A percentile compares a stretch with the other conserved stretches of the same genome.
These are phyloP conservation scores for Hetaerina americana DNA, from an alignment of 1,140 invertebrate genomes.

Conservation along the genomic window DNA sequence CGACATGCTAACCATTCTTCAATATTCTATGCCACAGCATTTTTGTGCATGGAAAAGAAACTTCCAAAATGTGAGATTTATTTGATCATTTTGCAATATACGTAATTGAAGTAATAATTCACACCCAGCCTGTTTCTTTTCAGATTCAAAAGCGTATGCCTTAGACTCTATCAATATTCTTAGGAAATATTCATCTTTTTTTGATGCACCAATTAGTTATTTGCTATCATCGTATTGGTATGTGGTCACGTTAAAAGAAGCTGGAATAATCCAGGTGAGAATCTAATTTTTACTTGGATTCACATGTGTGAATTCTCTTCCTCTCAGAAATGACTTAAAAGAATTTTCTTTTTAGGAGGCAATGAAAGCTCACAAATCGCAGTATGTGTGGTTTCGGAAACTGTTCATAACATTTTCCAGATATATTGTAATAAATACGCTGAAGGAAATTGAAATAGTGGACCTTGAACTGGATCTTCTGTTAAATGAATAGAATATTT, in stretches of 20 bases:
- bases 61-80: slow-evolving; percentile 49
- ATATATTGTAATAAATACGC: slow-evolving; percentile 80
- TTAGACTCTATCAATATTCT: slow-evolving; percentile 72
- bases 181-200: slow-evolving; percentile 71
- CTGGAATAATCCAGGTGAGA: slow-evolving; percentile 23
- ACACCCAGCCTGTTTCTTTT: slow-evolving; percentile 27
- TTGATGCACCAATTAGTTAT: slow-evolving; percentile 70
- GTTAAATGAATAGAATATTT: not conserved
- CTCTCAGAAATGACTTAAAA: slow-evolving; percentile 13
- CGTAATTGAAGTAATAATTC: too few relatives aligned
- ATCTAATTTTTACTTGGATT: slow-evolving; percentile 6
- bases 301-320: slow-evolving; percentile 25
- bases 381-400: slow-evolving; percentile 85
- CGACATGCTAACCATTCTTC: slow-evolving; percentile 80
- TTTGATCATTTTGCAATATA: not conserved
- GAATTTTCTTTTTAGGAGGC: slow-evolving; percentile 33
- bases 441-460: slow-evolving; percentile 21
- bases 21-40: slow-evolving; percentile 62
- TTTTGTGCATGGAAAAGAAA: slow-evolving; percentile 56
- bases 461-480: not conserved
- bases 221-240: slow-evolving; percentile 60
- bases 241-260: slow-evolving; percentile 33
- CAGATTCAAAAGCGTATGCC: slow-evolving; percentile 66
- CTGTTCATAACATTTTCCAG: slow-evolving; percentile 82
- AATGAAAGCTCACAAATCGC: slow-evolving; percentile 74